phyloP scores from a whole-genome alignment of 1,140 invertebrate species.

The Drosophila kurseongensis region DNA sequence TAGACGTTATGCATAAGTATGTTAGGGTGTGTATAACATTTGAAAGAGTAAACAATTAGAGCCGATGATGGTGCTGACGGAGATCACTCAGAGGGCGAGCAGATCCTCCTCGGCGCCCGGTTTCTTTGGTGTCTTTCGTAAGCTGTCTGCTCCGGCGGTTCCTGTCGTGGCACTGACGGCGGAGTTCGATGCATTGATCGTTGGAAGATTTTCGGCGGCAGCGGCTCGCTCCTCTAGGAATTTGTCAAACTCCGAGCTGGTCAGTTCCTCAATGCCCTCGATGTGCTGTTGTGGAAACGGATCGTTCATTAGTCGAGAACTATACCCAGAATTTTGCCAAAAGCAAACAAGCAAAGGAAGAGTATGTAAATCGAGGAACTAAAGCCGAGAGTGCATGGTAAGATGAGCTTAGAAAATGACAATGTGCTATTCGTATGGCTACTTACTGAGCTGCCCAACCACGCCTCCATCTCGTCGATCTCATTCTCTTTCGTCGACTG shows the following conservation, averaged over 20 bases:
- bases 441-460: slow-evolving; percentile 90
- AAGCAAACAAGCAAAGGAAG: slow-evolving; percentile 41
- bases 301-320: slow-evolving; percentile 9
- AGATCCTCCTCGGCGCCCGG: slow-evolving; percentile 74
- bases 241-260: slow-evolving; percentile 96
- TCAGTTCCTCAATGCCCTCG: slow-evolving; percentile 88
- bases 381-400: slow-evolving; percentile 38
- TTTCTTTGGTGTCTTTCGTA: slow-evolving; percentile 81
- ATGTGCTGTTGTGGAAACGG: slow-evolving; percentile 62
- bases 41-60: slow-evolving; percentile 72
- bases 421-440: slow-evolving; percentile 48
- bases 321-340: neutral
- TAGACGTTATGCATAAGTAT: slow-evolving; percentile 66
- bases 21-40: slow-evolving; percentile 73
- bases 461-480: slow-evolving; percentile 97
- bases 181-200: slow-evolving; percentile 73
- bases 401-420: slow-evolving; percentile 29
- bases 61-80: slow-evolving; percentile 19
- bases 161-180: slow-evolving; percentile 55
- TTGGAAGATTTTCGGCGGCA: slow-evolving; percentile 90
- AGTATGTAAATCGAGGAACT: slow-evolving; percentile 47
- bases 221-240: slow-evolving; percentile 95
- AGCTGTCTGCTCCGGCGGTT: slow-evolving; percentile 52
- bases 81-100: slow-evolving; percentile 74
- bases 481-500: slow-evolving; percentile 92